Evolutionary conservation across 1,140 invertebrate genomes (phyloP).

Genomic region (Onthophagus taurus): DNA sequence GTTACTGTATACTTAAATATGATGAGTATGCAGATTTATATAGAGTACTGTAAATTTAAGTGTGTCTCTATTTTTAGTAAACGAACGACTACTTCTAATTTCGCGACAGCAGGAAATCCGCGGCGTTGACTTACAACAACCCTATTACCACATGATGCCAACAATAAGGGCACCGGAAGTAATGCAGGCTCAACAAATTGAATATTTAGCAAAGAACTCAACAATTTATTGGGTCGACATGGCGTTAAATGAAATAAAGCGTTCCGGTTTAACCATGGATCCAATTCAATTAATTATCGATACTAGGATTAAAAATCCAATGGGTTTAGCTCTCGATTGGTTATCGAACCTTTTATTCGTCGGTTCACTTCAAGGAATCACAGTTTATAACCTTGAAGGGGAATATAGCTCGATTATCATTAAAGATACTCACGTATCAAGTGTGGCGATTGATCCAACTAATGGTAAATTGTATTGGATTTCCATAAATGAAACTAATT

Average conservation of each 20-base stretch:
- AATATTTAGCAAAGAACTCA: slow-evolving; percentile 55
- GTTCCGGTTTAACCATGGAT: slow-evolving; percentile 55
- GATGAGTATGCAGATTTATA: too few relatives aligned
- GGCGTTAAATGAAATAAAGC: slow-evolving; percentile 64
- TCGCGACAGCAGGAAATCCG: slow-evolving; percentile 67
- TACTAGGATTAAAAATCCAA: slow-evolving; percentile 52
- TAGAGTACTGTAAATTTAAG: too few relatives aligned
- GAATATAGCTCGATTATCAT: slow-evolving; percentile 50
- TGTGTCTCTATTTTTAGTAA: slow-evolving; percentile 45
- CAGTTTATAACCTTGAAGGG: slow-evolving; percentile 60
- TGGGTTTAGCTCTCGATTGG: slow-evolving; percentile 63
- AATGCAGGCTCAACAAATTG: slow-evolving; percentile 54
- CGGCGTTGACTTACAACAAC: slow-evolving; percentile 66
- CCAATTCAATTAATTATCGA: slow-evolving; percentile 63
- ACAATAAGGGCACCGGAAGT: slow-evolving; percentile 59
- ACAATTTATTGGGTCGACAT: slow-evolving; percentile 73
- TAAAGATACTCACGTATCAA: slow-evolving; percentile 35
- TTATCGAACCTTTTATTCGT: slow-evolving; percentile 66
- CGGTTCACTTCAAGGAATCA: slow-evolving; percentile 48
- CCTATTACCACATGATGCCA: slow-evolving; percentile 68
- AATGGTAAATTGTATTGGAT: slow-evolving; percentile 42
- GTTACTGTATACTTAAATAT: too few relatives aligned
- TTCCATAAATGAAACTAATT: slow-evolving; percentile 13
- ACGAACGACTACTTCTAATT: slow-evolving; percentile 68
- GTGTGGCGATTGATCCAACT: slow-evolving; percentile 56